A percentile compares a stretch with the other conserved stretches of the same genome.
phyloP scores from a whole-genome alignment of 2,888 invertebrate genomes.

The Ferrisia virgata region DNA sequence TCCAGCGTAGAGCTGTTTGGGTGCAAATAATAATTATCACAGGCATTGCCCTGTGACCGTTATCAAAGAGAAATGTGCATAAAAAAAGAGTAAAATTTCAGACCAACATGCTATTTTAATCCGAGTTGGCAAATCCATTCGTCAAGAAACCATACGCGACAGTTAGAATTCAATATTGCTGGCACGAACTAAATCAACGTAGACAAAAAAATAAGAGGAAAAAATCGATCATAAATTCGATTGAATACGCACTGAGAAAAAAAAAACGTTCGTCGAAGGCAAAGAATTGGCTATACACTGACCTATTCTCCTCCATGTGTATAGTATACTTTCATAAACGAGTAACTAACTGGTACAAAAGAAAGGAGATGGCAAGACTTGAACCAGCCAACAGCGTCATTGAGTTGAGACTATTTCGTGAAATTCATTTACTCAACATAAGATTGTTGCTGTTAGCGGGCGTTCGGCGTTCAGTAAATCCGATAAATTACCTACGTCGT shows the following conservation, averaged over 20 bases:
- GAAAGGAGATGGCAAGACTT: conserved; percentile 18
- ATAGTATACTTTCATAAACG: conserved; percentile 11
- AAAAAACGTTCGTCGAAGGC: not conserved
- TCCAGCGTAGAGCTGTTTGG: not conserved
- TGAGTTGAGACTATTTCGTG: not conserved
- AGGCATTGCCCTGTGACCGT: not conserved
- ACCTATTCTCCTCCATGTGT: not conserved
- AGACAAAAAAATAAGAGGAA: not conserved
- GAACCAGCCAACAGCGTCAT: not conserved
- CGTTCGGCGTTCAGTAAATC: not conserved
- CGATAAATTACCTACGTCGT: not conserved
- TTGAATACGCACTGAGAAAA: not conserved
- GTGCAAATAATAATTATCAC: not conserved
- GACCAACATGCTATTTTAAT: not conserved
- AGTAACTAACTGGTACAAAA: conserved; percentile 30
- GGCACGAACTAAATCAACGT: not conserved
- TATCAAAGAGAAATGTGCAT: not conserved
- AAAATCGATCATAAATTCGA: not conserved
- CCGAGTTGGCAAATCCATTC: not conserved
- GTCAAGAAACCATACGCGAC: not conserved
- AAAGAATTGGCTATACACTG: not conserved
- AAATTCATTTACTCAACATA: conserved; percentile 8
- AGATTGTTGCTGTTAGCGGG: not conserved
- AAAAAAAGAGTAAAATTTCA: not conserved
- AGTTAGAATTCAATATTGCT: not conserved